phyloP scores from a whole-genome alignment of 2,113 vertebrate species.

The Tricholaema leucomelas region DNA sequence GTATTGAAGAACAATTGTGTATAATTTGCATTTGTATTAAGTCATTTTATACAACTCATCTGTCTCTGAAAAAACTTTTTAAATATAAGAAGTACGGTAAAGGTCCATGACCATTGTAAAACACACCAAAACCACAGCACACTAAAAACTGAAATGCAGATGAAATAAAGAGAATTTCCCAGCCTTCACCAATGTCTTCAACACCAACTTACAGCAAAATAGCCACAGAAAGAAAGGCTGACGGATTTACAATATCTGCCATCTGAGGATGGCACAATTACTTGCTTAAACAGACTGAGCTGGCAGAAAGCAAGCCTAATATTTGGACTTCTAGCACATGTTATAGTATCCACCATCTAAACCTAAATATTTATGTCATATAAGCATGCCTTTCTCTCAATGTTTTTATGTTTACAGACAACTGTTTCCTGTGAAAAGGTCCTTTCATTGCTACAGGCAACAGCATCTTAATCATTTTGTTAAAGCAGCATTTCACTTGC shows the following conservation, averaged over 20 bases:
- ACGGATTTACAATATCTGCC: background rate
- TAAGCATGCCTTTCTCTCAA: background rate
- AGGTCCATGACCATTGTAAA: rapidly evolving
- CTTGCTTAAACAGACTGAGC: background rate
- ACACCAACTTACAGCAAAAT: background rate
- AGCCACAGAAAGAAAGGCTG: background rate
- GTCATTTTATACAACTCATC: background rate
- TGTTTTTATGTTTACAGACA: background rate
- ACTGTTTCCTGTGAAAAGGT: background rate
- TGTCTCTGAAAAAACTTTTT: background rate
- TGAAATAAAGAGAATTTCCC: background rate
- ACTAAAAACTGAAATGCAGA: background rate
- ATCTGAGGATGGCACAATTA: background rate
- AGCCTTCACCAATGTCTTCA: background rate
- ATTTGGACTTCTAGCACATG: background rate
- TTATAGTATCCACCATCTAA: background rate
- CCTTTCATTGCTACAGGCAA: background rate
- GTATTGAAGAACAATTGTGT: background rate
- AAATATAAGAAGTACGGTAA: background rate
- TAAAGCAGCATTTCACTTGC: background rate
- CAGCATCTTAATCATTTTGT: background rate
- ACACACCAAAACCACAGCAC: background rate
- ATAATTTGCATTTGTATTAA: background rate
- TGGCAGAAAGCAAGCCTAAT: background rate
- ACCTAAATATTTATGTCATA: background rate